These are phyloP conservation scores for Linyphia triangularis DNA, from an alignment of 2,888 invertebrate species.

Conservation along the genomic window DNA sequence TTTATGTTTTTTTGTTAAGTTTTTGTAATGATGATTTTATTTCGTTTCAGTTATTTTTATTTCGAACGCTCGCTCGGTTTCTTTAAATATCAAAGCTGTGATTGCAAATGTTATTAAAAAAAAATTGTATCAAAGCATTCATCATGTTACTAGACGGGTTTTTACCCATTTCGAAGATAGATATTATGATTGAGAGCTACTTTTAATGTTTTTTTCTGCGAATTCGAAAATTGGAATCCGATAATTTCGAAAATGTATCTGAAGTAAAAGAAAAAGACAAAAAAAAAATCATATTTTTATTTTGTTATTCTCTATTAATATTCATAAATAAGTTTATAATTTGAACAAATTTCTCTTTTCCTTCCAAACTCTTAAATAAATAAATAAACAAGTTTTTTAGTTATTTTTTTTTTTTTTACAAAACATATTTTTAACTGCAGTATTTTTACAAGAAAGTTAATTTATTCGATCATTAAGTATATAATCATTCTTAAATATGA, in stretches of 20 bases:
- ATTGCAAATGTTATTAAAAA: conserved; percentile 50
- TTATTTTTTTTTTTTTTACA: too few relatives aligned
- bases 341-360: conserved; percentile 24
- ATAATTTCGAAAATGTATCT: conserved; percentile 30
- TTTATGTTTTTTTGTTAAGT: conserved; percentile 17
- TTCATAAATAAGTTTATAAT: background rate
- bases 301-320: background rate
- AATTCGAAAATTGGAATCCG: conserved; percentile 53
- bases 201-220: background rate
- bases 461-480: too few relatives aligned
- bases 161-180: background rate
- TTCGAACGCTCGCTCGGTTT: conserved; percentile 11
- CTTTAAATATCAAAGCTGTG: conserved; percentile 51
- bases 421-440: too few relatives aligned
- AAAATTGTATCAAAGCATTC: conserved; percentile 33
- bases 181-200: background rate
- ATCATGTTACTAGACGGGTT: conserved; percentile 18
- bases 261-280: background rate
- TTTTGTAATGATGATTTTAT: conserved; percentile 60
- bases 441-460: too few relatives aligned
- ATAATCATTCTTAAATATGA: too few relatives aligned
- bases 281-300: background rate
- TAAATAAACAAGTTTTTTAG: too few relatives aligned
- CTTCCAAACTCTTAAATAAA: too few relatives aligned
- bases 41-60: conserved; percentile 53